These are phyloP conservation scores for Portunus trituberculatus DNA, from an alignment of 1,140 invertebrate species.

Conservation along the genomic window DNA sequence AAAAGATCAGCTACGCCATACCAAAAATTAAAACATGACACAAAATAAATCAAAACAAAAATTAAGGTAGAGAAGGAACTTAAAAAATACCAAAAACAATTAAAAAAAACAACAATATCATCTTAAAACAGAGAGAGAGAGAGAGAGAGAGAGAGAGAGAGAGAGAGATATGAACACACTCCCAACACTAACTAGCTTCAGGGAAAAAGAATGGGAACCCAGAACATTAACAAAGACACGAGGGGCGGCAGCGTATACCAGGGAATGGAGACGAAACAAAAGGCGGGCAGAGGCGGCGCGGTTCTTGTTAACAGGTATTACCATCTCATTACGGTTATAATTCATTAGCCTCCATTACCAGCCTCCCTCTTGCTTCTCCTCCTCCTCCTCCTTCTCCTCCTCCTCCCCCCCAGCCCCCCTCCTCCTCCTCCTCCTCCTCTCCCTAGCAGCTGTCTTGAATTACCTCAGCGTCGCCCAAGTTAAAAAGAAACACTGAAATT, in stretches of 20 bases:
- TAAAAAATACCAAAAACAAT: background rate
- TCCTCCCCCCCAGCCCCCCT: conserved; percentile 53
- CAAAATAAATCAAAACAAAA: no score
- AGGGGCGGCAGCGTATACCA: background rate
- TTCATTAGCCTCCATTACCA: conserved; percentile 73
- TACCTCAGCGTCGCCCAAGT: conserved; percentile 40
- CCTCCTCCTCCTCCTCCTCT: background rate
- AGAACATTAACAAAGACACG: conserved; percentile 44
- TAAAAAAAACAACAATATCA: background rate
- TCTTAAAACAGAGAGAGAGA: no score
- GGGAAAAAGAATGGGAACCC: background rate
- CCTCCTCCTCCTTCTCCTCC: background rate
- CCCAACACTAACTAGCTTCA: background rate
- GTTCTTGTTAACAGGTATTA: conserved; percentile 72
- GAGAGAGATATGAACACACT: background rate
- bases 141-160: no score
- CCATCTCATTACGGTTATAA: conserved; percentile 75
- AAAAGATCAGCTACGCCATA: no score
- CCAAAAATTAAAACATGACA: no score
- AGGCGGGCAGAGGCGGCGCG: background rate
- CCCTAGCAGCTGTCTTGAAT: conserved; percentile 43
- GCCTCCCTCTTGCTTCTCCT: background rate
- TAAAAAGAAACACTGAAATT: conserved; percentile 68
- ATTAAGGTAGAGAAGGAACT: background rate
- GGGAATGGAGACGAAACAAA: conserved; percentile 8